Evolutionary conservation across 35 echinoderm and acorn worm genomes (phyloP).

Genomic region (Nesometra sesokonis): DNA sequence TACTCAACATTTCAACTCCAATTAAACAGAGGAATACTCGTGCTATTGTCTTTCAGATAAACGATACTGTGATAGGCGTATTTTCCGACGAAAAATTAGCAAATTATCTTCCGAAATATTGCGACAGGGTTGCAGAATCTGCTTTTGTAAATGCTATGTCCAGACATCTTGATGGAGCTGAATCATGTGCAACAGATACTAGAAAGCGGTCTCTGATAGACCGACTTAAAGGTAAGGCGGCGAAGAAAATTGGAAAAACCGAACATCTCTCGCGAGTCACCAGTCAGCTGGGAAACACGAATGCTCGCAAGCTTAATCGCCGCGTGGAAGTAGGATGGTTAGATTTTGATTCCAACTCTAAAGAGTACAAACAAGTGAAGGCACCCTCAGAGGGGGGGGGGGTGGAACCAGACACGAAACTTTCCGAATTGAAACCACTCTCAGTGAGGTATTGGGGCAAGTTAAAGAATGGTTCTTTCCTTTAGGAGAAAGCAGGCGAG

Average conservation of each 20-base stretch:
- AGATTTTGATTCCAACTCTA: neutral
- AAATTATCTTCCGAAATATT: no score
- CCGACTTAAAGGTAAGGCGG: neutral
- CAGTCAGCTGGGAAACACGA: constrained; percentile 7
- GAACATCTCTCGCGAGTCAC: constrained; percentile 9
- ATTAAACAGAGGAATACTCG: no score
- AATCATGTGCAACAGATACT: neutral
- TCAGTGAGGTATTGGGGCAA: neutral
- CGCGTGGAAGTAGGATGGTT: constrained; percentile 31
- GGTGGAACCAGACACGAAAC: constrained; percentile 19
- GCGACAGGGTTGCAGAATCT: no score
- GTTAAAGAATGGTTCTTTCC: constrained; percentile 30
- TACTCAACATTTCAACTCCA: no score
- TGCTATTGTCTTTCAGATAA: no score
- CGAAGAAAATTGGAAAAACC: no score
- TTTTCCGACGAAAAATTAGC: no score
- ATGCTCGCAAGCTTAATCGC: neutral
- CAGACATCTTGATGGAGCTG: no score
- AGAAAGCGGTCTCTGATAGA: neutral
- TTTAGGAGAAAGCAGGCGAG: constrained; percentile 13
- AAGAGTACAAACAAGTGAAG: constrained; percentile 34
- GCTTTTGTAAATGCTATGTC: no score
- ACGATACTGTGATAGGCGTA: no score
- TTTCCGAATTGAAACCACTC: neutral
- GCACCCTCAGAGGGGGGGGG: constrained; percentile 21